These are phyloP conservation scores for Magallana angulata DNA, from an alignment of 1,140 invertebrate genomes.

Conservation along the genomic window DNA sequence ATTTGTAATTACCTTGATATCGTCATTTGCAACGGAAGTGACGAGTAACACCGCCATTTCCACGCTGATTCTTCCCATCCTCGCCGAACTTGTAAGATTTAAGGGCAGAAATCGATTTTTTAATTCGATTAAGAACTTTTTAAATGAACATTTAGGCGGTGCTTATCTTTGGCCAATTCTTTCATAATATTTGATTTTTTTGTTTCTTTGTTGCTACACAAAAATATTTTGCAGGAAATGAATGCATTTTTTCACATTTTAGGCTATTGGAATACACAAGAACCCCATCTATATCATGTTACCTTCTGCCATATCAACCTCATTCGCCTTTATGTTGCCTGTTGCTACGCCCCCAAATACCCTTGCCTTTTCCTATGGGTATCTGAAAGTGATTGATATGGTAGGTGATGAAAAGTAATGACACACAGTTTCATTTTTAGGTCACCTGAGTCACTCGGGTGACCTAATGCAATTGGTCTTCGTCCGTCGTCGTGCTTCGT, in stretches of 20 bases:
- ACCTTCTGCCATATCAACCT: constrained; percentile 89
- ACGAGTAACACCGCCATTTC: constrained; percentile 81
- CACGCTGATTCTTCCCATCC: constrained; percentile 81
- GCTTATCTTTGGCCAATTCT: too few relatives aligned
- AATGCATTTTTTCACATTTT: constrained; percentile 67
- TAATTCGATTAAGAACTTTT: too few relatives aligned
- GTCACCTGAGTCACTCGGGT: too few relatives aligned
- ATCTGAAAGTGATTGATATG: constrained; percentile 78
- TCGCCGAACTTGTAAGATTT: constrained; percentile 77
- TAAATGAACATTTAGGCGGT: too few relatives aligned
- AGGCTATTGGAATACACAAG: constrained; percentile 86
- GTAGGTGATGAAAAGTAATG: constrained; percentile 57
- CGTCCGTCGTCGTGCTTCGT: too few relatives aligned
- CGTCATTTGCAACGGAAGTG: constrained; percentile 79
- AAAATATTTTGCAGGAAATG: too few relatives aligned
- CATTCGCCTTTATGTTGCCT: constrained; percentile 88
- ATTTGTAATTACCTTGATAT: constrained; percentile 75
- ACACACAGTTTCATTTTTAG: too few relatives aligned
- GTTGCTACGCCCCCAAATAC: constrained; percentile 96
- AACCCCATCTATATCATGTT: constrained; percentile 93
- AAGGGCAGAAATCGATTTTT: neutral
- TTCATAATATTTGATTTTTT: too few relatives aligned
- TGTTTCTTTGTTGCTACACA: too few relatives aligned
- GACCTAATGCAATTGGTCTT: too few relatives aligned
- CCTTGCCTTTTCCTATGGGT: constrained; percentile 86